Evolutionary conservation across 1,140 invertebrate genomes (phyloP), one percentile per base, ranked within the genome.

Genomic region (Apolygus lucorum): DNA sequence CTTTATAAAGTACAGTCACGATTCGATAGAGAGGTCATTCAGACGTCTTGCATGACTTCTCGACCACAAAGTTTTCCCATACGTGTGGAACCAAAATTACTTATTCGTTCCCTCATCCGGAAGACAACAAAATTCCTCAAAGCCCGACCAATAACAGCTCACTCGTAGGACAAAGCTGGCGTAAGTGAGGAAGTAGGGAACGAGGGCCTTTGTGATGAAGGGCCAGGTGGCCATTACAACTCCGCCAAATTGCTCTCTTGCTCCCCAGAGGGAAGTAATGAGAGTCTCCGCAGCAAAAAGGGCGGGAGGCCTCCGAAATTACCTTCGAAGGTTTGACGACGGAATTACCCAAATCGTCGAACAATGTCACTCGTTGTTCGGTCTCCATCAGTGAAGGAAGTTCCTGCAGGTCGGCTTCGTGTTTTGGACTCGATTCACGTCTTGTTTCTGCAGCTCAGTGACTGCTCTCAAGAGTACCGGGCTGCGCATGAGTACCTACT

Each of bases 161-260:
- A 11, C 54, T 22, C 54, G 11, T 59, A 59, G 8, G 22, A 59
- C 54, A 59, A 59, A 59, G 22, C 11, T 59, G 8, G 54, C 54
- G 54, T 59, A 59, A 59, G 54, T 59, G 54, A 59, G 54, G 54
- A 59, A 59, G 54, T 59, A 24, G 22, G 54, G 64, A 66, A 66
- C 22, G 64, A 26, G 27, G 29, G 64, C 29, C 26, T 66, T n/a
- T n/a, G 17, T 24, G 34, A 68, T 52, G 67, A 52, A 59, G 68
- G 52, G 68, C 52, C 68, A 69, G 68, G 68, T 69, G 68, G 68
- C 28, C 68, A 63, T 63, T 63, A 69, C 2, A 26, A 28, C 29
- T 49, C 11, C 64, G 64, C 64, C 64, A 66, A 66, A 66, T 66
- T 66, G 64, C 64, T 66, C 29, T 66, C 64, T 34, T 66, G 2